Conservation (phyloP, 2,888 invertebrate genomes). For the Herminia tarsipennalis region DNA sequence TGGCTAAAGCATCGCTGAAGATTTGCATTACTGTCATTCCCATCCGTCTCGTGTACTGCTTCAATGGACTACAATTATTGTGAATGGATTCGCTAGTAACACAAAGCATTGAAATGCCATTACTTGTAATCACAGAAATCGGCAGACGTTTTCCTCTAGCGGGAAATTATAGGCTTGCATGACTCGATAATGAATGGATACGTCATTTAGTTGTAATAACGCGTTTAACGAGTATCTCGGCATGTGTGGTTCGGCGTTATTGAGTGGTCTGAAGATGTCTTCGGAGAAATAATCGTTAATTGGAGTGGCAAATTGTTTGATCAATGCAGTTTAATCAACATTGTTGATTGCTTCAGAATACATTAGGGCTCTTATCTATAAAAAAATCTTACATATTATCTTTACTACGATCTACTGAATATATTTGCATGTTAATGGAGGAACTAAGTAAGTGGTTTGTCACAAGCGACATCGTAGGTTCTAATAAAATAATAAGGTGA, state of each 20-base stretch:
- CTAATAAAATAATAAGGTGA: too few species aligned
- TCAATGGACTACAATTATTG: constrained; percentile 62
- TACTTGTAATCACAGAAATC: constrained; percentile 48
- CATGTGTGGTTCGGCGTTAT: constrained; percentile 16
- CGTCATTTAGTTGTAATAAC: constrained; percentile 31
- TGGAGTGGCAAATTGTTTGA: constrained; percentile 14
- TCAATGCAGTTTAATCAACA: constrained; percentile 27
- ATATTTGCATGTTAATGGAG: too few species aligned
- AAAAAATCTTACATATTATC: too few species aligned
- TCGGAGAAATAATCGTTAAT: constrained; percentile 32
- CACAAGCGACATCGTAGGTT: too few species aligned
- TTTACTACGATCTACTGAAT: too few species aligned
- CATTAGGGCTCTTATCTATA: too few species aligned
- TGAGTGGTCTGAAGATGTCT: constrained; percentile 2
- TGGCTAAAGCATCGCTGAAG: constrained; percentile 57
- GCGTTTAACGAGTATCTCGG: constrained; percentile 24
- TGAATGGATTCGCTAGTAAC: constrained; percentile 50
- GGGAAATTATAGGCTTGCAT: constrained; percentile 30
- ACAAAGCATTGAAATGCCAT: constrained; percentile 49
- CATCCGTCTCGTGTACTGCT: constrained; percentile 59
- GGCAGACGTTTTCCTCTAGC: constrained; percentile 31
- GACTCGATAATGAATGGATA: constrained; percentile 25
- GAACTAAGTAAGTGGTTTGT: too few species aligned
- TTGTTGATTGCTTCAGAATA: constrained; percentile 14
- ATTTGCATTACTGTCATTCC: constrained; percentile 71